Percentiles rank a stretch among this genome's conserved stretches.
Conservation (phyloP, 2,113 vertebrate species). For the Engraulis encrasicolus region DNA sequence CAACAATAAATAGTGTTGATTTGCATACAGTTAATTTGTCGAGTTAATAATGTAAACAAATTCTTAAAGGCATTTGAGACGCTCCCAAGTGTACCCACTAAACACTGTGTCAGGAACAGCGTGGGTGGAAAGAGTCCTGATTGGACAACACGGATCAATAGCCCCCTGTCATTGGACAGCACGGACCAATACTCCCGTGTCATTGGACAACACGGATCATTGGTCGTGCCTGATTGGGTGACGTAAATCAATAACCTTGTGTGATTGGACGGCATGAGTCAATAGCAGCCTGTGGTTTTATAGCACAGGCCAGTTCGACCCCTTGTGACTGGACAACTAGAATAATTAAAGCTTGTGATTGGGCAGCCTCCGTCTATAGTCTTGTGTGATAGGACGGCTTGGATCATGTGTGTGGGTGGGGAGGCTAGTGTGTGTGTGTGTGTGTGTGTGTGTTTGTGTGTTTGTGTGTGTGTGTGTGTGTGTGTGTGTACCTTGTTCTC, state of each 20-base stretch:
- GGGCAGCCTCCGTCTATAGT: not conserved
- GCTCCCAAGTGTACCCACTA: not conserved
- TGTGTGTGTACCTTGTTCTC: not conserved
- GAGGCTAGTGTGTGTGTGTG: not conserved
- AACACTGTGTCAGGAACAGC: not conserved
- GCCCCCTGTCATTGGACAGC: too few relatives aligned
- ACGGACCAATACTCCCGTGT: not conserved
- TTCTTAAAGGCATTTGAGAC: too few relatives aligned
- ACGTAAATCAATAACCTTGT: too few relatives aligned
- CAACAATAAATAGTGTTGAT: not conserved
- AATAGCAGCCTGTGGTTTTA: too few relatives aligned
- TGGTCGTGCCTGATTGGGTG: too few relatives aligned
- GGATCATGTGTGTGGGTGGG: too few relatives aligned
- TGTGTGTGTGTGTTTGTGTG: constrained; percentile 1
- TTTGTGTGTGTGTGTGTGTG: not conserved
- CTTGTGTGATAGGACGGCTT: too few relatives aligned
- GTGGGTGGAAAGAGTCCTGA: not conserved
- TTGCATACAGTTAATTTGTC: not conserved
- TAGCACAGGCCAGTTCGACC: too few relatives aligned
- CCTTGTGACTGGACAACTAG: too few relatives aligned
- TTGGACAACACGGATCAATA: not conserved
- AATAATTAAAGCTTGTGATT: not conserved
- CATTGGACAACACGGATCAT: too few relatives aligned
- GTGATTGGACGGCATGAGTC: too few relatives aligned
- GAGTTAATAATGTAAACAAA: not conserved